A percentile compares a stretch with the other conserved stretches of the same genome.
Conservation (phyloP, 2,113 vertebrate species). For the Columba livia region DNA sequence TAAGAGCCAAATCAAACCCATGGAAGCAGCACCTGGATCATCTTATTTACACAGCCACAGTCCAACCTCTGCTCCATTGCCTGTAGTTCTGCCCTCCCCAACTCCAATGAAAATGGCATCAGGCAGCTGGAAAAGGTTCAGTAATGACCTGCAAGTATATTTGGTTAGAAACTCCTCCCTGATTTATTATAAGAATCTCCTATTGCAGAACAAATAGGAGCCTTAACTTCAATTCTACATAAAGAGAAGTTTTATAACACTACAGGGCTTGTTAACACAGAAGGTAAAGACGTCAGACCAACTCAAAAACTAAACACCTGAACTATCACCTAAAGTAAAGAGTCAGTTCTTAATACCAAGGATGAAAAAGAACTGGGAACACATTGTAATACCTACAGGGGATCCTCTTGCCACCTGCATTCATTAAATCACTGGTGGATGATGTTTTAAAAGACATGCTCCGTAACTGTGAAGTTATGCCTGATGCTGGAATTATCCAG, state of each 20-base stretch:
- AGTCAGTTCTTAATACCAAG: background rate
- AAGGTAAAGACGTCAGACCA: background rate
- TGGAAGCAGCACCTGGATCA: background rate
- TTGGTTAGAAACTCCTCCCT: background rate
- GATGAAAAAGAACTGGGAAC: background rate
- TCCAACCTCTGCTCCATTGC: background rate
- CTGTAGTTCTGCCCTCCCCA: background rate
- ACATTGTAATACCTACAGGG: background rate
- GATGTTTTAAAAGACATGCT: background rate
- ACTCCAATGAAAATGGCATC: background rate
- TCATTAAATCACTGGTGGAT: background rate
- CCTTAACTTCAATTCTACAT: background rate
- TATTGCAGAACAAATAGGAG: background rate
- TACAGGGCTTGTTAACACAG: background rate
- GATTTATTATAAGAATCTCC: background rate
- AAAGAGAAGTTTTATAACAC: background rate
- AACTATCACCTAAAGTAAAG: background rate
- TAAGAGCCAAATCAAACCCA: background rate
- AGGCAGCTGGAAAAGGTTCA: background rate
- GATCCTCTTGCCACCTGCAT: background rate
- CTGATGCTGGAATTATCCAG: background rate
- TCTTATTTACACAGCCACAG: background rate
- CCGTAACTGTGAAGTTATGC: rapidly evolving
- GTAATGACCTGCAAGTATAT: background rate
- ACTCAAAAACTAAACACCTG: background rate